These are phyloP conservation scores for Caenorhabditis sulstoni DNA, from an alignment of 2,888 invertebrate species.

Conservation along the genomic window DNA sequence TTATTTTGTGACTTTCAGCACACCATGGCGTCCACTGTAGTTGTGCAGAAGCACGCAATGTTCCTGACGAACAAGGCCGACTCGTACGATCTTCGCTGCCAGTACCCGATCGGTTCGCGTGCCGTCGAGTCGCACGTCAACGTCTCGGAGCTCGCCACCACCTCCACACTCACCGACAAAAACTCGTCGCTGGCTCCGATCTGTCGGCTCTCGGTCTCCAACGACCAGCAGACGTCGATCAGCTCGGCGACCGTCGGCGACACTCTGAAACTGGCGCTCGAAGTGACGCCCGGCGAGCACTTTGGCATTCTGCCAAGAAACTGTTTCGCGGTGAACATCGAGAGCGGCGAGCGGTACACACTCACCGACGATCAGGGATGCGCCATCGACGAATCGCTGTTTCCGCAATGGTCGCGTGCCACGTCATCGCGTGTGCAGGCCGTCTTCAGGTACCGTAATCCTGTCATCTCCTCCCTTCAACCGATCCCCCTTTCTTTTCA, in stretches of 20 bases:
- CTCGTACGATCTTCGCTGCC: slow-evolving; percentile 89
- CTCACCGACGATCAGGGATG: slow-evolving; percentile 80
- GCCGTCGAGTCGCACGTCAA: slow-evolving; percentile 83
- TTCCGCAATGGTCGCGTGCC: slow-evolving; percentile 78
- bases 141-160: slow-evolving; percentile 74
- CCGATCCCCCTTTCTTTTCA: slow-evolving; percentile 25
- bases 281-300: slow-evolving; percentile 70
- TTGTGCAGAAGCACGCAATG: slow-evolving; percentile 96
- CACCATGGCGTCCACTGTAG: slow-evolving; percentile 85
- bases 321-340: slow-evolving; percentile 80
- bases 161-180: slow-evolving; percentile 69
- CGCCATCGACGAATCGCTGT: slow-evolving; percentile 79
- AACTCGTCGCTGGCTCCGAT: slow-evolving; percentile 47
- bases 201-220: slow-evolving; percentile 74
- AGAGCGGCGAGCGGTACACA: slow-evolving; percentile 78
- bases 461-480: no score
- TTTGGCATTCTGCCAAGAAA: slow-evolving; percentile 78
- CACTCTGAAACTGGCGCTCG: slow-evolving; percentile 62
- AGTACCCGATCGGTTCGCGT: slow-evolving; percentile 56
- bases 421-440: slow-evolving; percentile 65
- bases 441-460: slow-evolving; percentile 53
- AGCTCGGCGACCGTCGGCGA: slow-evolving; percentile 71
- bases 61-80: slow-evolving; percentile 94
- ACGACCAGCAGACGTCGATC: slow-evolving; percentile 68
- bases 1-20: slow-evolving; percentile 67